Base-by-base conservation (phyloP, 2,888 invertebrate genomes). In the Pterostichus niger region DNA sequence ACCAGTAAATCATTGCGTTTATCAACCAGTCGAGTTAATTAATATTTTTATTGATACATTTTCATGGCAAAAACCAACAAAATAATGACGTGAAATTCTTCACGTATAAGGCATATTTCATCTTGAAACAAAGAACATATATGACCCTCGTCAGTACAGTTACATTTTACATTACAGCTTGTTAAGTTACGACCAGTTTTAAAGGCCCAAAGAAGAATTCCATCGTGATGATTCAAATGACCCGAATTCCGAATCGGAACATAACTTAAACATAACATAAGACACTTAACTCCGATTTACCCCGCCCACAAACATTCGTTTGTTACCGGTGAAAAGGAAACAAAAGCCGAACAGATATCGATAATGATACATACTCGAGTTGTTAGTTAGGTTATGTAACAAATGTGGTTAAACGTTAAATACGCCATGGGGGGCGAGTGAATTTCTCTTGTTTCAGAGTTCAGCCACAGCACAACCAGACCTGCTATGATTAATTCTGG, bases 171-270 rank as follows among this genome's bases (percentile, higher is more conserved):
- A 56, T 44, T 44, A 13, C 40, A 71, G 44, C 68, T 71, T 71
- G 68, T 71, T 71, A 71, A 44, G 68, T 71, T 71, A 40, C 68
- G 68, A 71, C 68, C 44, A 40, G 68, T 71, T 71, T 44, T 44
- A 71, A 71, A 71, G 68, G 44, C 68, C 68, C 68, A 71, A 40
- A 71, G 68, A 61, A 49, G 64, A 79, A 79, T 79, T 64, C 79
- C 79, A 13, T n/a, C 44, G 24, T 31, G 64, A 79, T 79, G 79
- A 79, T 64, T 79, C 79, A 79, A 79, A 64, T 79, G 64, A 79
- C 79, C 79, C 79, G 46, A 79, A 79, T 79, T 79, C 46, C 79
- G 44, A 64, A 64, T 64, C 77, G 68, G 24, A 71, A 71, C 68
- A 71, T 71, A 40, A 71, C 40, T 44, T 71, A 40, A 71, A 71